phyloP scores from a whole-genome alignment of 2,888 invertebrate species.

The Xestia sexstrigata region DNA sequence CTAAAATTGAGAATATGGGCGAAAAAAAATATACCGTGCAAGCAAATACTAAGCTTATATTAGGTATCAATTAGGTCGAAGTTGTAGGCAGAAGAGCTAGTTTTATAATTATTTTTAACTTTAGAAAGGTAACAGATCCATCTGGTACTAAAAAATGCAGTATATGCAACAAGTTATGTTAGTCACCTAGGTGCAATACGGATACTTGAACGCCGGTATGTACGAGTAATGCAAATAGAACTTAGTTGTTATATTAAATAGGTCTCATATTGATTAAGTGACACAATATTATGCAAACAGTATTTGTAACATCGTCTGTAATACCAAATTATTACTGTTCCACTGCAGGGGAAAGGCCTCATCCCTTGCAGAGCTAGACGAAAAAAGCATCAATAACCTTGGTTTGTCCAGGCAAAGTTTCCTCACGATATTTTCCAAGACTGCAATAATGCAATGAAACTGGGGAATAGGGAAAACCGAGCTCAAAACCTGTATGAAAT shows the following conservation, averaged over 20 bases:
- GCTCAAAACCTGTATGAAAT: too few relatives aligned
- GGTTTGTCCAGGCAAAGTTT: background rate
- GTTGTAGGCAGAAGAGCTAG: background rate
- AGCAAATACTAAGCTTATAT: background rate
- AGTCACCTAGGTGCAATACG: conserved; percentile 19
- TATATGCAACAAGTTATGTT: background rate
- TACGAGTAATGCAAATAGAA: background rate
- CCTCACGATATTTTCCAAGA: background rate
- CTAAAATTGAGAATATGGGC: background rate
- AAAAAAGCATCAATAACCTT: background rate
- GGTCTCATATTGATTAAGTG: background rate
- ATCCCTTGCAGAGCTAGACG: too few relatives aligned
- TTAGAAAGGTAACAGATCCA: conserved; percentile 24
- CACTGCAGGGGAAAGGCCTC: background rate
- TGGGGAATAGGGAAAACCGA: background rate
- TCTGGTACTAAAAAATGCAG: background rate
- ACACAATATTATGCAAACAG: background rate
- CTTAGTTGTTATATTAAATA: background rate
- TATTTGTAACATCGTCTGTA: background rate
- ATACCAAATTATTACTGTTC: background rate
- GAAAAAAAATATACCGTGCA: background rate
- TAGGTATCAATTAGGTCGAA: background rate
- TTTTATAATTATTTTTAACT: background rate
- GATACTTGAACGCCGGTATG: background rate
- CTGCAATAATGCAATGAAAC: background rate